Evolutionary conservation across 2,888 invertebrate species (phyloP), one percentile per base, ranked within the genome.

Genomic region (Pterostichus madidus): DNA sequence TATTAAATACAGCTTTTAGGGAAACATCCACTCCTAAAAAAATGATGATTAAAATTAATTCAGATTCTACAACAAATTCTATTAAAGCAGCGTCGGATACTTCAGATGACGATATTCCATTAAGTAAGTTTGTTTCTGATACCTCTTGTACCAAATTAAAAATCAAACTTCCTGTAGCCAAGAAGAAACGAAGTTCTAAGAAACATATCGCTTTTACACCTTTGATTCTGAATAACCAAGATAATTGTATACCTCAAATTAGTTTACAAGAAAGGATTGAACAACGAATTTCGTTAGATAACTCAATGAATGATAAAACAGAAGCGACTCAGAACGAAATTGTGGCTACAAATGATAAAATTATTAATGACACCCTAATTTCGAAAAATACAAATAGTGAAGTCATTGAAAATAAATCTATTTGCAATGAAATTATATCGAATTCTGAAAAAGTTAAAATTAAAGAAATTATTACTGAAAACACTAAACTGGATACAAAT

Each of bases 381-480:
- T 6, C 8, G 5, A 39, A 11, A n/a, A 35, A 56, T 15, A 39
- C 11, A 77, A 53, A 56, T 32, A 52, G 6, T 49, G 17, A 49
- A 75, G 32, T 64, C 31, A 15, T 24, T 13, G 68, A 76, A 56
- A 89, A 90, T 87, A 91, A 90, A 13, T 39, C 39, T 39, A 39
- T 2, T 39, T 39, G 39, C 8, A 8, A 39, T 7, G 39, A 39
- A 39, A 39, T 39, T 8, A 24, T 24, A 24, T 2, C 24, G 24
- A 24, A 24, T 24, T 24, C 24, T 32, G 15, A 46, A 73, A 46
- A 75, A 49, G 10, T 24, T 11, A 52, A 80, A 56, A 89, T 91
- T 87, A 91, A 90, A 13, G 90, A 91, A 31, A 91, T 90, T n/a
- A 46, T 39, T 90, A 91, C 76, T 88, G 90, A 75, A 61, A 75